Evolutionary conservation across 2,888 invertebrate genomes (phyloP).

Genomic region (Linnaemya tessellans): DNA sequence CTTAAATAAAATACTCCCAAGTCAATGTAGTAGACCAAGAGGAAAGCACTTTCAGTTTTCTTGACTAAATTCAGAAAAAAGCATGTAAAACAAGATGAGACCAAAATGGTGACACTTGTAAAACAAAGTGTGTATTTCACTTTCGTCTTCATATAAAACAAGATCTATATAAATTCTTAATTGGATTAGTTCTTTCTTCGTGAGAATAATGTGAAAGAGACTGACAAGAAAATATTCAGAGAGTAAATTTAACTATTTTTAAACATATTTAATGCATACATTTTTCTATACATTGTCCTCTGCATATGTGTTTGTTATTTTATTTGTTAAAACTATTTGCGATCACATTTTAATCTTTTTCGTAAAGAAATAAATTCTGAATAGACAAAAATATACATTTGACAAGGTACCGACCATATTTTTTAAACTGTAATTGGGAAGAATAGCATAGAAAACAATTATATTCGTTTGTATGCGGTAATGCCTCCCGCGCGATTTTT

Average conservation of each 20-base stretch:
- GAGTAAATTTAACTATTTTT: slow-evolving; percentile 66
- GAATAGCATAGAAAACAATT: neutral
- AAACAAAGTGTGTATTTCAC: slow-evolving; percentile 42
- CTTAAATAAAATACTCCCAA: neutral
- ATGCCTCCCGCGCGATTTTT: slow-evolving; percentile 58
- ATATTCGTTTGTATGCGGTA: slow-evolving; percentile 22
- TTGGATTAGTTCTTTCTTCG: neutral
- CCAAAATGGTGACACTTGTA: slow-evolving; percentile 2
- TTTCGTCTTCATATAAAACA: slow-evolving; percentile 51
- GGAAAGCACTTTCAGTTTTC: slow-evolving; percentile 45
- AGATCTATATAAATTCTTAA: slow-evolving; percentile 38
- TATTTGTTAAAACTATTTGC: slow-evolving; percentile 33
- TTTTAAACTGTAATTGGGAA: neutral
- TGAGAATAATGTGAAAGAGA: neutral
- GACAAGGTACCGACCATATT: slow-evolving; percentile 6
- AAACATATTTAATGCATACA: slow-evolving; percentile 65
- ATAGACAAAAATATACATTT: slow-evolving; percentile 32
- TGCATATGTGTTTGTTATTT: slow-evolving; percentile 31
- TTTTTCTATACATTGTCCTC: neutral
- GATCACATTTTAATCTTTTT: slow-evolving; percentile 61
- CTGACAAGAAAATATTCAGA: slow-evolving; percentile 8
- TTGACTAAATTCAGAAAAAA: neutral
- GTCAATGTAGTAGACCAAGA: neutral
- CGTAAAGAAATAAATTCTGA: slow-evolving; percentile 22
- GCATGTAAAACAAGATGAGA: neutral